Conservation (phyloP, 2,113 vertebrate genomes). For the Larimichthys crocea region DNA sequence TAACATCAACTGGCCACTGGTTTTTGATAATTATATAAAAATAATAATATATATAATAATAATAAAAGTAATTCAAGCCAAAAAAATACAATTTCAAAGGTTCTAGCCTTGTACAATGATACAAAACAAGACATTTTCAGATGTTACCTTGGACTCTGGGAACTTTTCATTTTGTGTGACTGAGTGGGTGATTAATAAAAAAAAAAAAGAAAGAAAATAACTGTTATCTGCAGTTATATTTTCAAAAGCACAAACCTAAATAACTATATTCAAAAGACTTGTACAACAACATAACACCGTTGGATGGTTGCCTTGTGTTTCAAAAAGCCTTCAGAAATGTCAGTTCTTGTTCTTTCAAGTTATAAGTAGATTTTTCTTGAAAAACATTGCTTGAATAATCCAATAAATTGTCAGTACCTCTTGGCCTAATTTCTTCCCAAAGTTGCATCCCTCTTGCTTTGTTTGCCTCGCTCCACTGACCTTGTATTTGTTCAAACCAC, state of each 20-base stretch:
- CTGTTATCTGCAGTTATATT: not conserved
- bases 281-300: too few species aligned
- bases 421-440: not conserved
- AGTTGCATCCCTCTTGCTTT: not conserved
- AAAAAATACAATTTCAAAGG: not conserved
- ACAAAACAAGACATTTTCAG: too few species aligned
- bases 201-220: too few species aligned
- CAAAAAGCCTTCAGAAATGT: not conserved
- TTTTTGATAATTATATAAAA: not conserved
- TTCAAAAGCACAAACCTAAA: not conserved
- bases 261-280: not conserved
- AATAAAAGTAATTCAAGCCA: not conserved
- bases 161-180: too few species aligned
- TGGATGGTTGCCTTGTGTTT: not conserved
- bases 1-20: not conserved
- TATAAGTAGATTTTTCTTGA: not conserved
- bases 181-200: too few species aligned
- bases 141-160: too few species aligned
- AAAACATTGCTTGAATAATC: not conserved
- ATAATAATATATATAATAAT: too few species aligned
- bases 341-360: not conserved
- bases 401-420: not conserved
- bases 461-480: not conserved
- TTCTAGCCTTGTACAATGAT: not conserved
- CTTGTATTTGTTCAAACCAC: not conserved